Percentiles rank a stretch among this genome's conserved stretches.
These are phyloP conservation scores for Cabera pusaria DNA, from an alignment of 2,888 invertebrate species.

Conservation along the genomic window DNA sequence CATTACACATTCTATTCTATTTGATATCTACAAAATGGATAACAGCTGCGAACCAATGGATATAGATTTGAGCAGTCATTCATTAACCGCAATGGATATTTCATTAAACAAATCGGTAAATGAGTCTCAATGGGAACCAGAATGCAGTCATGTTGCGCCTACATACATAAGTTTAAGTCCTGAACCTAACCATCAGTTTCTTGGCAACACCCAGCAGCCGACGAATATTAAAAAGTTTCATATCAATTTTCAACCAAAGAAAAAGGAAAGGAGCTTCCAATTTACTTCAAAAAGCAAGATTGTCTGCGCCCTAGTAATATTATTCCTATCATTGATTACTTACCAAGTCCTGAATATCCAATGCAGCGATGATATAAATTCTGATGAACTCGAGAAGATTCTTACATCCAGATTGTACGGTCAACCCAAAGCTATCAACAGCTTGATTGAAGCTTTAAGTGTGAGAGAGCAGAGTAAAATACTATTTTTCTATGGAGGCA, in stretches of 20 bases:
- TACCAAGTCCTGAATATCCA: constrained; percentile 46
- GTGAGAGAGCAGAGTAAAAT: constrained; percentile 49
- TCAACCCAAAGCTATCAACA: constrained; percentile 52
- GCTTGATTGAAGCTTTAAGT: constrained; percentile 49
- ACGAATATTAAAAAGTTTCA: constrained; percentile 46
- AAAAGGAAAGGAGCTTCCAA: constrained; percentile 26
- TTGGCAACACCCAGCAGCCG: constrained; percentile 2
- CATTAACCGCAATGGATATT: constrained; percentile 57
- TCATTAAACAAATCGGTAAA: constrained; percentile 48
- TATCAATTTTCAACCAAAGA: constrained; percentile 33
- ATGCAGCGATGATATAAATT: constrained; percentile 52
- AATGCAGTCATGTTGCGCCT: too few relatives aligned
- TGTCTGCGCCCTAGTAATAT: constrained; percentile 29
- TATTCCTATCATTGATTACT: constrained; percentile 42
- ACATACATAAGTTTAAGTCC: too few relatives aligned
- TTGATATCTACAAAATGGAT: constrained; percentile 32
- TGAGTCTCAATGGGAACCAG: too few relatives aligned
- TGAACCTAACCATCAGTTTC: neutral
- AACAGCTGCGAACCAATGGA: constrained; percentile 71
- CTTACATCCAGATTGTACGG: constrained; percentile 58
- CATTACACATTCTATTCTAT: neutral
- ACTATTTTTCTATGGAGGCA: constrained; percentile 67
- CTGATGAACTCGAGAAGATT: constrained; percentile 37
- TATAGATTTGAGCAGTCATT: constrained; percentile 62
- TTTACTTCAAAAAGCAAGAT: constrained; percentile 27